Base-by-base conservation (phyloP, 1,140 invertebrate genomes). In the Brachionus rubens region DNA sequence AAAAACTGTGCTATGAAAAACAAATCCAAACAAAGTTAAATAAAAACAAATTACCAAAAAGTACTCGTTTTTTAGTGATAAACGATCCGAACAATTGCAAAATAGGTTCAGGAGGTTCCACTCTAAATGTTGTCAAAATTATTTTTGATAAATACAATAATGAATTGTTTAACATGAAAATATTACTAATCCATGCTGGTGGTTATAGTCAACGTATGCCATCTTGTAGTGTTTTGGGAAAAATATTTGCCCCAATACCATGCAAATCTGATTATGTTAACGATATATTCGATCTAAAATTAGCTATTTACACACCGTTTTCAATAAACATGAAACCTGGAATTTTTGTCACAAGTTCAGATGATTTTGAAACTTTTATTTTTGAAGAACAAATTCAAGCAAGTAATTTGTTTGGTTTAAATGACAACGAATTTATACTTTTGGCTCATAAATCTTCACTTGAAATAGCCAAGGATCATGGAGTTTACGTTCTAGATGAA, bases 121-220 rank as follows among this genome's bases (percentile, higher is more conserved):
- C 84, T 7, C 78, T 86, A 59, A 79, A 81, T 54, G 80, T 80
- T 46, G 62, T 86, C 16, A 70, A 79, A 30, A 76, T 79, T 19
- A 76, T 87, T 21, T 40, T 14, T 30, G 16, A 72, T 19, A 7
- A 12, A 14, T 54, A 24, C 19, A 24, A 21, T 14, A 47, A 81
- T 12, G 33, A 79, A 4, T 68, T 80, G 14, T 50, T 7, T 6
- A 26, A 50, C n/a, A 28, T 77, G 28, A 68, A 80, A 75, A 80
- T 85, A 1, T 77, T 87, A 3, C 75, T 87, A n/a, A 84, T 86
- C 24, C 85, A 85, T 79, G 84, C 86, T 40, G 86, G 86, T 46
- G 86, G 86, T 4, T 82, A 82, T 76, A 86, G 86, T 78, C 84
- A 86, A 78, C 78, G 86, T 56, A 80, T 87, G 76, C 86, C 86